These are phyloP conservation scores for Silurus asotus DNA, from an alignment of 2,113 vertebrate species.

Conservation along the genomic window DNA sequence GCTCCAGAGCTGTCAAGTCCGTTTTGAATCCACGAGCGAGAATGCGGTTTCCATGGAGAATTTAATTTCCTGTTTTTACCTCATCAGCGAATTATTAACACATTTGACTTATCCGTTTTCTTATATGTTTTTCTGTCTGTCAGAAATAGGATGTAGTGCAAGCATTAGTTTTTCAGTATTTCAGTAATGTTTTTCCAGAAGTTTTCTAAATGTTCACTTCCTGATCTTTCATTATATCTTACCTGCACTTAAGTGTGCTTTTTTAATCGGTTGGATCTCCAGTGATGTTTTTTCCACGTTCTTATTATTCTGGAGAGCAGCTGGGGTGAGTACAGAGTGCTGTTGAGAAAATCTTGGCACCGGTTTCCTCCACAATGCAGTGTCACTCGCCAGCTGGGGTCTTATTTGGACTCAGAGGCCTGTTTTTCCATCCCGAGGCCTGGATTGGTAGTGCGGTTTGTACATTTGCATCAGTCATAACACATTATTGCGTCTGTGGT, in stretches of 20 bases:
- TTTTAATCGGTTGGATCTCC: not conserved
- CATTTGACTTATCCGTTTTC: not conserved
- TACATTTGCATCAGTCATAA: constrained; percentile 20
- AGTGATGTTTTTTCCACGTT: not conserved
- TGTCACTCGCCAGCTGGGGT: constrained; percentile 43
- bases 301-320: constrained; percentile 23
- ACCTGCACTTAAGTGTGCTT: not conserved
- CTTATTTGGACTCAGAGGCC: constrained; percentile 26
- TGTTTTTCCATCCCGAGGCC: constrained; percentile 21
- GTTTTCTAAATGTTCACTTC: not conserved
- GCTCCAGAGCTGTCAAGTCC: not conserved
- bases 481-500: not conserved
- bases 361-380: not conserved
- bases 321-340: constrained; percentile 21
- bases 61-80: not conserved
- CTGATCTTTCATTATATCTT: not conserved
- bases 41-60: constrained; percentile 13
- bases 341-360: constrained; percentile 16
- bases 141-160: not conserved
- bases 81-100: not conserved
- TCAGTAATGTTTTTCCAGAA: not conserved
- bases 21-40: constrained; percentile 11
- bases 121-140: not conserved
- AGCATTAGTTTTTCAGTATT: not conserved
- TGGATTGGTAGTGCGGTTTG: constrained; percentile 11